These are phyloP conservation scores for Rhizomys pruinosus DNA, from an alignment of 2,113 vertebrate genomes.

Conservation along the genomic window DNA sequence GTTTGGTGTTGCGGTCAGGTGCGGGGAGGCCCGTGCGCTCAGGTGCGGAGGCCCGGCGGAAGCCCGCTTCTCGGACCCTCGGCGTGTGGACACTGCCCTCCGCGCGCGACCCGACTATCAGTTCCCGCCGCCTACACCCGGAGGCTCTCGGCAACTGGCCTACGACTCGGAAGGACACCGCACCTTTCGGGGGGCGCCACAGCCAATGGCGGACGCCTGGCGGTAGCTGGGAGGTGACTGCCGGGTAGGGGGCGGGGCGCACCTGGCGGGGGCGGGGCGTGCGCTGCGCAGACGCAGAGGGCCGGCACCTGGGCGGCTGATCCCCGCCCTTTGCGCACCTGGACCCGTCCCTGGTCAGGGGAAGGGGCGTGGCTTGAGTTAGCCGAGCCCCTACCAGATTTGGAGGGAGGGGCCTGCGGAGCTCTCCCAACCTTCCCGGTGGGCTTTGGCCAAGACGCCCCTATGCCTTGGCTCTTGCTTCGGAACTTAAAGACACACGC, in stretches of 20 bases:
- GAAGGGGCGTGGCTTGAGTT: neutral
- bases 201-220: conserved; percentile 61
- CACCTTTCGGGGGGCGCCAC: neutral
- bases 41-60: neutral
- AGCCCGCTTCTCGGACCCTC: neutral
- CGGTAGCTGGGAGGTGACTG: neutral
- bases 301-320: conserved; percentile 51
- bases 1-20: conserved; percentile 49
- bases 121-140: too few species aligned
- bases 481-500: too few species aligned
- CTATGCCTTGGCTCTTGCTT: neutral
- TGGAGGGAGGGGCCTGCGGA: accelerated
- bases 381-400: neutral
- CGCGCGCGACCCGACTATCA: too few species aligned
- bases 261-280: conserved; percentile 63
- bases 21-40: conserved; percentile 4
- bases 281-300: conserved; percentile 63
- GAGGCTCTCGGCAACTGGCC: neutral
- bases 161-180: too few species aligned
- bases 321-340: conserved; percentile 34
- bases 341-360: neutral
- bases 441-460: accelerated
- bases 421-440: accelerated
- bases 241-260: conserved; percentile 52
- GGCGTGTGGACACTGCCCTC: neutral